Conservation (phyloP, 2,888 invertebrate genomes). For the Tromatobia lineatoria region DNA sequence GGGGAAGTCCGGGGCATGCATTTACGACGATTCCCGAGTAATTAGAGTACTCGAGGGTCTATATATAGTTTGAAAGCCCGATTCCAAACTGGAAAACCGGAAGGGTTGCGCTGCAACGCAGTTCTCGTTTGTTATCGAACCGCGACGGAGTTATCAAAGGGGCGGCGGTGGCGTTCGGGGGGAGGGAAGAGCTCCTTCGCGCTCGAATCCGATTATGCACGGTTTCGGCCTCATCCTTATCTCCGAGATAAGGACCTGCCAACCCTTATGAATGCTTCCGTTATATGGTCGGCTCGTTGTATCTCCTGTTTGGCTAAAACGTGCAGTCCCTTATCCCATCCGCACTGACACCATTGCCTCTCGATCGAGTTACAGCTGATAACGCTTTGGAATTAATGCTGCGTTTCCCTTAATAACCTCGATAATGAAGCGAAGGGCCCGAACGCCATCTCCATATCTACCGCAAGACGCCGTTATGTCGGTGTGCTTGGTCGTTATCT, state of each 20-base stretch:
- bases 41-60: conserved; percentile 55
- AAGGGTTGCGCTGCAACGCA: conserved; percentile 73
- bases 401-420: conserved; percentile 60
- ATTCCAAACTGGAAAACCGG: conserved; percentile 72
- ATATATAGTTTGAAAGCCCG: conserved; percentile 25
- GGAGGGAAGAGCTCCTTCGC: conserved; percentile 40
- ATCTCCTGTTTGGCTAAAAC: conserved; percentile 65
- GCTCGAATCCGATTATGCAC: conserved; percentile 66
- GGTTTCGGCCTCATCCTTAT: conserved; percentile 77
- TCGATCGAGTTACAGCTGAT: conserved; percentile 62
- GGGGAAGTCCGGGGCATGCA: conserved; percentile 16
- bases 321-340: conserved; percentile 29
- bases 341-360: conserved; percentile 38
- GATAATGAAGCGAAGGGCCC: conserved; percentile 55
- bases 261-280: conserved; percentile 82
- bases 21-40: conserved; percentile 65
- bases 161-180: background rate
- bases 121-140: conserved; percentile 77
- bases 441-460: background rate
- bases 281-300: conserved; percentile 73
- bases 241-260: conserved; percentile 80
- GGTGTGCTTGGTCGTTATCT: conserved; percentile 20
- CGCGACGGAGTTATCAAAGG: conserved; percentile 69
- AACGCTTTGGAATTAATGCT: conserved; percentile 65
- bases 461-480: conserved; percentile 21